phyloP scores from a whole-genome alignment of 2,113 vertebrate species.

The Xerus inauris region DNA sequence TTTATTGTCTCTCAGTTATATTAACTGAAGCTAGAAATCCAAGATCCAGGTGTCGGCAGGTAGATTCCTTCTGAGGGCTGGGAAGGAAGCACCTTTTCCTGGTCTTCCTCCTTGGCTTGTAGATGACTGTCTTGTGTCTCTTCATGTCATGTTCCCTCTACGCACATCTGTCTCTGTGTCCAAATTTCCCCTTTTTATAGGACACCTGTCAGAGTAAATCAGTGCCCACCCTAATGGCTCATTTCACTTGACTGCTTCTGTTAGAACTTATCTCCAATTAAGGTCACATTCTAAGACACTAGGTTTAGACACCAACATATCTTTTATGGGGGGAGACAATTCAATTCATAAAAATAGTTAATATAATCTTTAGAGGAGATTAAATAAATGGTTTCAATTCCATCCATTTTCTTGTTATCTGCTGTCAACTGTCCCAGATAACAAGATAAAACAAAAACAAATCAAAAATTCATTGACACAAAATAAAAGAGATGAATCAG shows the following conservation, averaged over 20 bases:
- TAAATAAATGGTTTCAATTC: neutral
- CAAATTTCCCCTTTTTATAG: neutral
- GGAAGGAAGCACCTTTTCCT: neutral
- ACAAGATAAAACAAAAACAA: slow-evolving; percentile 40
- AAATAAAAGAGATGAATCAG: slow-evolving; percentile 25
- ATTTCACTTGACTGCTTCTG: neutral
- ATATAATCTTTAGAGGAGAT: neutral
- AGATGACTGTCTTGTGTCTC: neutral
- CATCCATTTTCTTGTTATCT: neutral
- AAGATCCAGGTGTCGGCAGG: neutral
- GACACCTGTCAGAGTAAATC: neutral
- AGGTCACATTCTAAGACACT: neutral
- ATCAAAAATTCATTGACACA: neutral
- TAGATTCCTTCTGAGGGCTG: neutral
- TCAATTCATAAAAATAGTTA: neutral
- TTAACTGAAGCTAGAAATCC: neutral
- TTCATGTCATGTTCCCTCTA: neutral
- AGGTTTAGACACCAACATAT: neutral
- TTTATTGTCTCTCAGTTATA: neutral
- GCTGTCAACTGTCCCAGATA: neutral
- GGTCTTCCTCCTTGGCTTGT: neutral
- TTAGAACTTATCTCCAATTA: neutral
- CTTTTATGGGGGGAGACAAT: neutral
- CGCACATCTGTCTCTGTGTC: no score
- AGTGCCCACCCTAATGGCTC: neutral